A percentile compares a stretch with the other conserved stretches of the same genome.
These are phyloP conservation scores for Mythimna ferrago DNA, from an alignment of 2,888 invertebrate genomes.

Conservation along the genomic window DNA sequence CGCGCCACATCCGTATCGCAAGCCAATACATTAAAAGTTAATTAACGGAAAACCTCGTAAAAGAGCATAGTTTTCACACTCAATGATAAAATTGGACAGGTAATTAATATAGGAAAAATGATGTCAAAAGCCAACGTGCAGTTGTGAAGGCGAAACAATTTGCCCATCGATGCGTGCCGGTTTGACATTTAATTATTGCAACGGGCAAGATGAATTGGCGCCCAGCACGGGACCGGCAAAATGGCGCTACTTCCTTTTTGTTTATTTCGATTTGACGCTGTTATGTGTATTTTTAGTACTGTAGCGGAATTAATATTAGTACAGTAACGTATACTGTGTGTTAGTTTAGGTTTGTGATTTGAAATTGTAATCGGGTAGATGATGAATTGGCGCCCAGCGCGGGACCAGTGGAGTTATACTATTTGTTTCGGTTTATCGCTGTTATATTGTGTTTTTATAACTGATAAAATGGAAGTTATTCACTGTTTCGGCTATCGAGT, in stretches of 20 bases:
- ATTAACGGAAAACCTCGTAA: constrained; percentile 47
- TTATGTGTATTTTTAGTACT: not conserved
- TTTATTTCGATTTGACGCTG: constrained; percentile 31
- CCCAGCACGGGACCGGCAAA: constrained; percentile 49
- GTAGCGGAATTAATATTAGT: not conserved
- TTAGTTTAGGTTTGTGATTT: not conserved
- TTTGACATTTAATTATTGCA: constrained; percentile 72
- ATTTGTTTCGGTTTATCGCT: not conserved
- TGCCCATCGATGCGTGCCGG: constrained; percentile 65
- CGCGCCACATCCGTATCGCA: constrained; percentile 14
- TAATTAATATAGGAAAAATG: constrained; percentile 63
- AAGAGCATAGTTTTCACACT: constrained; percentile 56
- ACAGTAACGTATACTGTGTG: not conserved
- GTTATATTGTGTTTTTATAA: not conserved
- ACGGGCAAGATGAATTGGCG: constrained; percentile 67
- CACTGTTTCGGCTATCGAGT: not conserved
- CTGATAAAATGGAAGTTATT: not conserved
- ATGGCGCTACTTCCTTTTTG: constrained; percentile 21
- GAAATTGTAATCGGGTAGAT: not conserved
- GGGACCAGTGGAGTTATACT: not conserved
- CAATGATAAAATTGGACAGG: constrained; percentile 55
- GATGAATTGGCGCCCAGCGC: not conserved
- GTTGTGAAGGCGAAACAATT: constrained; percentile 69
- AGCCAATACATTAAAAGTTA: constrained; percentile 51
- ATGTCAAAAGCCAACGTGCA: constrained; percentile 58